Conservation (phyloP, 2,888 invertebrate species). For the Agrochola circellaris region DNA sequence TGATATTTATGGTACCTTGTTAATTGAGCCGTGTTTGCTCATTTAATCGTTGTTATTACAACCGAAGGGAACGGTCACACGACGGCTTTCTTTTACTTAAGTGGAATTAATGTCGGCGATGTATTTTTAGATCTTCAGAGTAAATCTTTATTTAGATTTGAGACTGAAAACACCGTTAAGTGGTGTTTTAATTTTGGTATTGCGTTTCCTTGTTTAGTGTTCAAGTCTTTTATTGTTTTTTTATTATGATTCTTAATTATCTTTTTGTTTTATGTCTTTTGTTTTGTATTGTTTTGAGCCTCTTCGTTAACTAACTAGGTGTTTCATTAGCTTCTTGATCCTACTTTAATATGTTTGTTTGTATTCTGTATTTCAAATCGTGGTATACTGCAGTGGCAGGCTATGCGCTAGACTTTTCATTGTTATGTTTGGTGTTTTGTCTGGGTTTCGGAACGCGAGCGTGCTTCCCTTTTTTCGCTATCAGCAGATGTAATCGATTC, state of each 20-base stretch:
- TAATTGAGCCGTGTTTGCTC: conserved; percentile 69
- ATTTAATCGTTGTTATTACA: conserved; percentile 59
- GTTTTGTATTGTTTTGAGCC: neutral
- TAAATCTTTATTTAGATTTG: conserved; percentile 53
- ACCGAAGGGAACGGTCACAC: conserved; percentile 15
- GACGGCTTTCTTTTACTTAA: conserved; percentile 50
- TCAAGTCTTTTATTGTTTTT: conserved; percentile 1
- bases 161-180: conserved; percentile 31
- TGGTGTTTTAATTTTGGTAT: conserved; percentile 40
- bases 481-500: neutral
- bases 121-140: conserved; percentile 57
- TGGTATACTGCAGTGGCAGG: neutral
- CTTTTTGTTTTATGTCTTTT: neutral
- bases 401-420: neutral
- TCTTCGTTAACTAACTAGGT: neutral
- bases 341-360: neutral
- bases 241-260: conserved; percentile 16
- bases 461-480: neutral
- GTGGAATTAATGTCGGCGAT: conserved; percentile 45
- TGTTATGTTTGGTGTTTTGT: neutral
- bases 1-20: conserved; percentile 67
- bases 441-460: neutral
- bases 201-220: conserved; percentile 22
- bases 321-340: neutral
- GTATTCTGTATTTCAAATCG: neutral